A percentile compares a stretch with the other conserved stretches of the same genome.
phyloP scores from a whole-genome alignment of 2,113 vertebrate species.

The Gopherus evgoodei region DNA sequence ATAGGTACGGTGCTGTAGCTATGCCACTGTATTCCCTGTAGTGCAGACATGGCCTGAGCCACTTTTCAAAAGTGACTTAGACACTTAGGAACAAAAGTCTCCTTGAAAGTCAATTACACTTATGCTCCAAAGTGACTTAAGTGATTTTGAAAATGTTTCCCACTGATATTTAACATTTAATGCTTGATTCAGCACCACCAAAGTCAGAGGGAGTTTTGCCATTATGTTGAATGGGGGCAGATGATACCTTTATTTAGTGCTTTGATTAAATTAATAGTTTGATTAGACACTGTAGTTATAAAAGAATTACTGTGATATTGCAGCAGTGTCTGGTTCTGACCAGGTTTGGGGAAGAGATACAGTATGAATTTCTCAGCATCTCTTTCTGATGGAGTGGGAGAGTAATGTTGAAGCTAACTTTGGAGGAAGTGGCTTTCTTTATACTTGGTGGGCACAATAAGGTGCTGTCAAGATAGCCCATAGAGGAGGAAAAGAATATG shows the following conservation, averaged over 20 bases:
- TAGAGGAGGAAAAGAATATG: neutral
- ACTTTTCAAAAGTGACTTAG: neutral
- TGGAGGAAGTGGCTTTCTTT: conserved; percentile 13
- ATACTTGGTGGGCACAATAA: neutral
- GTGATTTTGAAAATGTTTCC: neutral
- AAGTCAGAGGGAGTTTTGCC: neutral
- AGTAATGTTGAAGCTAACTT: conserved; percentile 1
- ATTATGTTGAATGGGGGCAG: neutral
- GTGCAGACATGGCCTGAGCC: neutral
- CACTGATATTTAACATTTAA: neutral
- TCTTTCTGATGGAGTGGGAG: neutral
- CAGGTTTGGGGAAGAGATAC: conserved; percentile 1
- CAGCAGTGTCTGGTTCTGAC: neutral
- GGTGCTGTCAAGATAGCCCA: neutral
- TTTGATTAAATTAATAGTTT: conserved; percentile 4
- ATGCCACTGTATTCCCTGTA: neutral
- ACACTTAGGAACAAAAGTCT: neutral
- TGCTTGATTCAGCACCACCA: neutral
- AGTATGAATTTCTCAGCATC: neutral
- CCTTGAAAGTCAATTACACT: neutral
- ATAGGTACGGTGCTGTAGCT: too few relatives aligned
- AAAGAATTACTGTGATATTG: neutral
- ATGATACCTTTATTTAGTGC: neutral
- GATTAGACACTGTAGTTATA: neutral
- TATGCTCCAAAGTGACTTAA: neutral